These are phyloP conservation scores for Monarcha castaneiventris DNA, from an alignment of 2,113 vertebrate species.

Conservation along the genomic window DNA sequence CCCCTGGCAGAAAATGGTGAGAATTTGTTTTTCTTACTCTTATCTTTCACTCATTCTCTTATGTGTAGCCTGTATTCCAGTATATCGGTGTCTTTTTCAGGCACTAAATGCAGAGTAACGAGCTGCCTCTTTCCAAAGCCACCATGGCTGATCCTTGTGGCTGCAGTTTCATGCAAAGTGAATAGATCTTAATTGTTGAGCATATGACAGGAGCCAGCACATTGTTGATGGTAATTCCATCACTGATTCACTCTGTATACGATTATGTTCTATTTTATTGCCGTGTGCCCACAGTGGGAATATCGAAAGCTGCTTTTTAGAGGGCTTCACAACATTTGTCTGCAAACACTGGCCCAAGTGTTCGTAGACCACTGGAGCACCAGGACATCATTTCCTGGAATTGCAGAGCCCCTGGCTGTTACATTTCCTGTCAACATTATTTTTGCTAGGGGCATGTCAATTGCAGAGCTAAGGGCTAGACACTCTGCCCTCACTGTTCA, in stretches of 20 bases:
- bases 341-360: background rate
- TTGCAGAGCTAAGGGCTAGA: background rate
- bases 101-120: background rate
- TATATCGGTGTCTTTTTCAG: background rate
- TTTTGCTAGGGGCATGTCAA: background rate
- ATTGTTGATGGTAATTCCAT: background rate
- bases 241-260: background rate
- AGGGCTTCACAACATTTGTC: background rate
- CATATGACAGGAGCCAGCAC: background rate
- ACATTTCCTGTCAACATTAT: background rate
- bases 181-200: background rate
- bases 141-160: background rate
- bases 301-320: background rate
- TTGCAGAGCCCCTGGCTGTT: background rate
- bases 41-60: background rate
- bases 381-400: background rate
- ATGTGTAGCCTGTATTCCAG: background rate
- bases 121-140: background rate
- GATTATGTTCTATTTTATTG: background rate
- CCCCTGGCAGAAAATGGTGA: constrained; percentile 97
- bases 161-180: background rate
- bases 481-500: background rate
- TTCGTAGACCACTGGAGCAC: background rate
- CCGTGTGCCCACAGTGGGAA: background rate
- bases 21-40: background rate